Base-by-base conservation (phyloP, 2,797 vertebrate species). In the Anabacerthia variegaticeps region DNA sequence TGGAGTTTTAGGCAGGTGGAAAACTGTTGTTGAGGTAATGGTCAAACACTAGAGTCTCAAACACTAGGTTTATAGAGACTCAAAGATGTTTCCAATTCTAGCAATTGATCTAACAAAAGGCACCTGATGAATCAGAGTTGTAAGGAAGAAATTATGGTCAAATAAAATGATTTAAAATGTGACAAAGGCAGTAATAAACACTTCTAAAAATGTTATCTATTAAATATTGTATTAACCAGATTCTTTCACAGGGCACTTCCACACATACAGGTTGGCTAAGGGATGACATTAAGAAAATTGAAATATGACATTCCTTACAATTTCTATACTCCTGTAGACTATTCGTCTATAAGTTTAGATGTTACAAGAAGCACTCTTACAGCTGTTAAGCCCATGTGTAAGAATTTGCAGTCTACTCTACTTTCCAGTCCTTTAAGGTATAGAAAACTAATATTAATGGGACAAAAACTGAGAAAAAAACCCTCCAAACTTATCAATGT, bases 251-350 rank as follows among this genome's bases (percentile, higher is more conserved):
- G 4, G 12, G 24, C 69, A 17, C 9, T 43, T 76, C 20, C 11
- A 24, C 9, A 13, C 0, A 1, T 10, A 24, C 1, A 39, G 2
- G 2, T 2, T 85, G 22, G 8, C 21, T 85, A 79, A 68, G 15
- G 11, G 20, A 26, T 43, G 28, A 49, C 13, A 41, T 20, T 27
- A 58, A 75, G 15, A 73, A 73, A 76, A 73, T 9, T 48, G 22
- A 76, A 61, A 48, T 51, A 55, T 4, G 5, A 39, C 34, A 14
- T 36, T 49, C 14, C 62, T 44, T 22, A 43, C 6, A 32, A 28
- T 9, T 69, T 76, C 15, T 22, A 55, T 17, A 28, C 4, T 79
- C 26, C 13, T 87, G 12, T 22, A 72, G 13, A 30, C 12, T 75
- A 5, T 37, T 22, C 61, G 27, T 20, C 5, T 61, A 72, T 72